phyloP scores from a whole-genome alignment of 2,888 invertebrate genomes.

The Dermolepida albohirtum region DNA sequence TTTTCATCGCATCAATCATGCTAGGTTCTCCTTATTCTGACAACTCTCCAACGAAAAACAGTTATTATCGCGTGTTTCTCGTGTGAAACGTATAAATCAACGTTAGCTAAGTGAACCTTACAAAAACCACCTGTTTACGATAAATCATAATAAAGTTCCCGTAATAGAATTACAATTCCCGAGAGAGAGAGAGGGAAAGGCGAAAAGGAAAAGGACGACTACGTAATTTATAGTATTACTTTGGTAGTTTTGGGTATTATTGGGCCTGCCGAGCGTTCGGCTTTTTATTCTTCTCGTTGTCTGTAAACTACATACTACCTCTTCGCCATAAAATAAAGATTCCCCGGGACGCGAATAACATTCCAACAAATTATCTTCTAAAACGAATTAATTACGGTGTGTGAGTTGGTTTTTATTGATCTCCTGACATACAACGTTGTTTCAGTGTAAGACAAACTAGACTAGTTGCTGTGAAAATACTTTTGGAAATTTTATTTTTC shows the following conservation, averaged over 20 bases:
- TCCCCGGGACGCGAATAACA: constrained; percentile 9
- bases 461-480: too few species aligned
- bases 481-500: too few species aligned
- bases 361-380: constrained; percentile 18
- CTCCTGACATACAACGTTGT: too few species aligned
- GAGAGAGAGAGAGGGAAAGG: not conserved
- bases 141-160: constrained; percentile 42
- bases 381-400: constrained; percentile 8
- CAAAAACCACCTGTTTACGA: constrained; percentile 43
- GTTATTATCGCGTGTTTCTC: constrained; percentile 27
- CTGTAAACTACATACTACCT: not conserved
- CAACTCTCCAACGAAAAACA: constrained; percentile 7
- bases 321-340: constrained; percentile 16
- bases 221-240: constrained; percentile 32
- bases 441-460: too few species aligned
- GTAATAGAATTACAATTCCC: constrained; percentile 41
- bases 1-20: constrained; percentile 13
- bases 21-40: constrained; percentile 1
- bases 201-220: too few species aligned
- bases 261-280: not conserved
- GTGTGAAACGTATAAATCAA: constrained; percentile 36
- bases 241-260: constrained; percentile 23
- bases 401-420: not conserved
- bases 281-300: constrained; percentile 1
- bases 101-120: constrained; percentile 35